phyloP scores from a whole-genome alignment of 2,113 vertebrate species.

The Irena cyanogastra region DNA sequence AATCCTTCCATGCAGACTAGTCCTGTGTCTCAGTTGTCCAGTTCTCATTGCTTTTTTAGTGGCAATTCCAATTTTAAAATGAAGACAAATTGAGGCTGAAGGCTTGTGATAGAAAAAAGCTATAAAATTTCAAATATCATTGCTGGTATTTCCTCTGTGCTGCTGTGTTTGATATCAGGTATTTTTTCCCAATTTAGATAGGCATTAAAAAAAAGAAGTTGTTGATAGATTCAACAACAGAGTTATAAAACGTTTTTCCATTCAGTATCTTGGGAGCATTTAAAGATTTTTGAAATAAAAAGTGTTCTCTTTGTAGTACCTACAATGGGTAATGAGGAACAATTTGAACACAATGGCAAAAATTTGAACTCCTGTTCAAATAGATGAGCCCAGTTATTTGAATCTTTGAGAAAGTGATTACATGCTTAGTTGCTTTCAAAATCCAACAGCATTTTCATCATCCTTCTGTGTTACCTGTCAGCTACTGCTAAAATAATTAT shows the following conservation, averaged over 20 bases:
- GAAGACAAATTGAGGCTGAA: not conserved
- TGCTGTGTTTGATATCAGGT: not conserved
- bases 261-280: not conserved
- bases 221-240: not conserved
- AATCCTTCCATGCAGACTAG: not conserved
- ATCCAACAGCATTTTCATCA: not conserved
- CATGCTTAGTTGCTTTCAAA: not conserved
- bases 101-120: not conserved
- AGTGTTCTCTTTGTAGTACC: not conserved
- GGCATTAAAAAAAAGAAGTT: not conserved
- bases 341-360: not conserved
- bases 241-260: not conserved
- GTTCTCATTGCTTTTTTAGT: not conserved
- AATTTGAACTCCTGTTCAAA: not conserved
- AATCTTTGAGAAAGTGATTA: constrained; percentile 10
- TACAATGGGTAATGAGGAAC: not conserved
- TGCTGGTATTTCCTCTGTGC: not conserved
- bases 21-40: not conserved
- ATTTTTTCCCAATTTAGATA: not conserved
- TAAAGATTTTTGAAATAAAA: not conserved
- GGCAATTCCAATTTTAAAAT: not conserved
- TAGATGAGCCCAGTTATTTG: not conserved
- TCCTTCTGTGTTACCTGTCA: not conserved
- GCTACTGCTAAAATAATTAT: not conserved
- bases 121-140: not conserved